These are phyloP conservation scores for cat (Felis catus) DNA, from an alignment of 2,113 vertebrate genomes.

Conservation along the genomic window F.catus_Fca126_mat1.0 CM031412.1:145197001-145197500, in stretches of 20 bases:
- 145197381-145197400: neutral
- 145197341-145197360: neutral
- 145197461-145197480: neutral
- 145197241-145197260: neutral
- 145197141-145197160: neutral
- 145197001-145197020: neutral
- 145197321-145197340: neutral
- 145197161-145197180: neutral
- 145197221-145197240: slow-evolving; percentile 6
- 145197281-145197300: neutral
- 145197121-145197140: neutral
- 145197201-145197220: neutral
- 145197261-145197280: neutral
- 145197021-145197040: neutral
- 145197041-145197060: neutral
- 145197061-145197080: neutral
- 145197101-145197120: neutral
- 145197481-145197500: neutral
- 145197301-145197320: neutral
- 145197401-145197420: neutral
- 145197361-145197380: neutral
- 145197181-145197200: neutral
- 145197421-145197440: neutral
- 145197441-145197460: neutral
- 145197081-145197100: neutral